Percentiles rank a stretch among this genome's conserved stretches.
These are phyloP conservation scores for Drosophila orena DNA, from an alignment of 1,140 invertebrate genomes.

Conservation along the genomic window DNA sequence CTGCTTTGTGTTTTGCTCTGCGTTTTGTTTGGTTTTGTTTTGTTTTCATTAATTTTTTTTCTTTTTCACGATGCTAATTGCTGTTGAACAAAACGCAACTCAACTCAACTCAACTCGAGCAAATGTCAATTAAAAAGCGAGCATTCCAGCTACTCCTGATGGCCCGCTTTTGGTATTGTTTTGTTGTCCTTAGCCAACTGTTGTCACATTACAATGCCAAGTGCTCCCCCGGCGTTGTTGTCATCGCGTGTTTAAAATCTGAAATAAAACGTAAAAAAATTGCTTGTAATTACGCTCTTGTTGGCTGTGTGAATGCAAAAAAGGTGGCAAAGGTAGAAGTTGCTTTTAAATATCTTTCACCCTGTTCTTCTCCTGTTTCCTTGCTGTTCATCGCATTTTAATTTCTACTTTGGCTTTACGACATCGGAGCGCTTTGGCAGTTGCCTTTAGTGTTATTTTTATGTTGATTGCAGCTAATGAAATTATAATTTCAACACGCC, in stretches of 20 bases:
- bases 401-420: conserved; percentile 77
- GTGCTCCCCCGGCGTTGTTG: conserved; percentile 53
- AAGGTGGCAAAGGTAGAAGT: conserved; percentile 67
- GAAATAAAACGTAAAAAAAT: conserved; percentile 83
- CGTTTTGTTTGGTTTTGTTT: neutral
- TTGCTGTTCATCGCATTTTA: conserved; percentile 49
- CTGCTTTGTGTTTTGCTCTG: conserved; percentile 18
- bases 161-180: conserved; percentile 18
- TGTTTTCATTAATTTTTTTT: neutral
- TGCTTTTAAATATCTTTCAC: conserved; percentile 59
- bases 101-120: conserved; percentile 50
- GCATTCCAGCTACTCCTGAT: conserved; percentile 55
- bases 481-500: conserved; percentile 78
- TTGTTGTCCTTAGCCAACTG: conserved; percentile 61
- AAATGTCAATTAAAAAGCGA: conserved; percentile 81
- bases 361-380: conserved; percentile 1
- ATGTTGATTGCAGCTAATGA: conserved; percentile 82
- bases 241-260: conserved; percentile 73
- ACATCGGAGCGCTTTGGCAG: conserved; percentile 71
- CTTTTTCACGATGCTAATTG: conserved; percentile 60
- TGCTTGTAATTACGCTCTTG: conserved; percentile 77
- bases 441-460: conserved; percentile 80
- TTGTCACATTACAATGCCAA: conserved; percentile 77
- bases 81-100: conserved; percentile 64
- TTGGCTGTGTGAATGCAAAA: conserved; percentile 60